Conservation (phyloP, 2,797 vertebrate genomes). For the Lycodopsis pacificus region DNA sequence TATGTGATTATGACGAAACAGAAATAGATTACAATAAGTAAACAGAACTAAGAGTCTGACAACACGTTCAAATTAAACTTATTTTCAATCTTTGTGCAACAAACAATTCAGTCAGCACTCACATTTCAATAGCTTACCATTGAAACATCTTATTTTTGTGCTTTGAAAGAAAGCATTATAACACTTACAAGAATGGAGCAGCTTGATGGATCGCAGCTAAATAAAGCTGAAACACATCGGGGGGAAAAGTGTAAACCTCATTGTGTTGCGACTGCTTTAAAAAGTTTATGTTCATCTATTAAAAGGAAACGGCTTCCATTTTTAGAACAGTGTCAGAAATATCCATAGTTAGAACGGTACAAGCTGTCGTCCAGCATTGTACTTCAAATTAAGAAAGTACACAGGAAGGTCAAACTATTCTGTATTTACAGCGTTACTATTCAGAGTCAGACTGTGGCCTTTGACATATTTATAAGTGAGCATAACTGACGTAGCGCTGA, state of each 20-base stretch:
- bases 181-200: background rate
- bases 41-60: background rate
- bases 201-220: background rate
- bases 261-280: background rate
- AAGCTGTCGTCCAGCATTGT: constrained; percentile 17
- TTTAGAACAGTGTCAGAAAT: constrained; percentile 16
- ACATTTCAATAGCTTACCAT: background rate
- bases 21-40: background rate
- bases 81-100: background rate
- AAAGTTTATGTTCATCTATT: background rate
- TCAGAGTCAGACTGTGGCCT: constrained; percentile 12
- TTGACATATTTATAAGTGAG: constrained; percentile 28
- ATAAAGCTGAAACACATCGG: constrained; percentile 9
- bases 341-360: background rate
- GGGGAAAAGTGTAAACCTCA: background rate
- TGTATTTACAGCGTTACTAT: constrained; percentile 1
- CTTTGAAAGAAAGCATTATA: background rate
- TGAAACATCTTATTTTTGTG: constrained; percentile 6
- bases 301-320: constrained; percentile 7
- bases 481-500: background rate
- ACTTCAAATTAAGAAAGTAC: constrained; percentile 16
- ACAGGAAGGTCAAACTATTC: constrained; percentile 14
- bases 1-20: background rate
- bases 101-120: background rate
- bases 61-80: background rate